A percentile compares a stretch with the other conserved stretches of the same genome.
Evolutionary conservation across 1,140 invertebrate species (phyloP).

Genomic region (Drosophila truncata): DNA sequence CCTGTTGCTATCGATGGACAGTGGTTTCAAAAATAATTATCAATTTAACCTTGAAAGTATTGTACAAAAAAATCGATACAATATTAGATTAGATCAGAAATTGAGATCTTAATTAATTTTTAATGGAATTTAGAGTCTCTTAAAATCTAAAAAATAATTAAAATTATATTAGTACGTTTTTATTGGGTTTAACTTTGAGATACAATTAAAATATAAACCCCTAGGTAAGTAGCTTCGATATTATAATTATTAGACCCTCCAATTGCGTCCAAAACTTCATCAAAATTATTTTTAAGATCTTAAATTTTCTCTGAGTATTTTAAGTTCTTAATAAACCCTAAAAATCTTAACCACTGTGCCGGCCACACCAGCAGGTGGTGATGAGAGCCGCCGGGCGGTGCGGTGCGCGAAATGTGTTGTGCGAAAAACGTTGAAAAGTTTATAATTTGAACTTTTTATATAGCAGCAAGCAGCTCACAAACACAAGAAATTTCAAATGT

Average conservation of each 20-base stretch:
- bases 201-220: too few relatives aligned
- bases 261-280: too few relatives aligned
- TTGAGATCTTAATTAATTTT: too few relatives aligned
- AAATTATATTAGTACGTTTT: too few relatives aligned
- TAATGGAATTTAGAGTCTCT: too few relatives aligned
- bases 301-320: background rate
- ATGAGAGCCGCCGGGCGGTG: constrained; percentile 35
- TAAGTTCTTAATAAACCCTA: background rate
- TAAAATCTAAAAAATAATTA: too few relatives aligned
- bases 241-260: too few relatives aligned
- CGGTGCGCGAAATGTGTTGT: constrained; percentile 38
- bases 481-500: constrained; percentile 28
- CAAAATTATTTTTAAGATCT: too few relatives aligned
- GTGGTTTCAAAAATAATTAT: background rate
- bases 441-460: constrained; percentile 71
- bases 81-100: too few relatives aligned
- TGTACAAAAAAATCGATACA: background rate
- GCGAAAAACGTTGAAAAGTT: constrained; percentile 65
- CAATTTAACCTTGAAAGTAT: background rate
- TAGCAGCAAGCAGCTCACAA: constrained; percentile 49
- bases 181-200: too few relatives aligned
- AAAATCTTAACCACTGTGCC: constrained; percentile 35
- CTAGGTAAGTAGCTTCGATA: too few relatives aligned
- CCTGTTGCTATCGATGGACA: background rate
- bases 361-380: constrained; percentile 60